Percentiles rank a stretch among this genome's conserved stretches.
These are phyloP conservation scores for Seriola aureovittata DNA, from an alignment of 2,113 vertebrate species.

Conservation along the genomic window DNA sequence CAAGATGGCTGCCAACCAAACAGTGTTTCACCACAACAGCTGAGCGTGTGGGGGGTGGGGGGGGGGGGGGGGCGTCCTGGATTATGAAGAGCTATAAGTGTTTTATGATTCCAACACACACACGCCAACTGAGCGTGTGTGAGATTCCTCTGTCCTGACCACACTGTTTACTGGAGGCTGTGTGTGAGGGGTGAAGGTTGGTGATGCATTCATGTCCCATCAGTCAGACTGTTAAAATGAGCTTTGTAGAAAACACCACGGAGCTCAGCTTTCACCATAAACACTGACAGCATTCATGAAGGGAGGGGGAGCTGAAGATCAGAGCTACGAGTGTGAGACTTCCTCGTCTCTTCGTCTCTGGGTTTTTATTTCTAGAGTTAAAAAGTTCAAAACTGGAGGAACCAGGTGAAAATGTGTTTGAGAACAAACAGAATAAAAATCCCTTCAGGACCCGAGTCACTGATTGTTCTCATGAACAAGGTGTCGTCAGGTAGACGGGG, in stretches of 20 bases:
- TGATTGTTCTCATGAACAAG: too few species aligned
- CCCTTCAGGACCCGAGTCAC: too few species aligned
- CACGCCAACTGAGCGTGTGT: background rate
- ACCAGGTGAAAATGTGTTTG: too few species aligned
- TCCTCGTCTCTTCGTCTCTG: too few species aligned
- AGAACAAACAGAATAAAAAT: too few species aligned
- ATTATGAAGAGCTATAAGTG: conserved; percentile 33
- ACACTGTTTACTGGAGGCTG: background rate
- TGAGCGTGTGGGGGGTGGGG: background rate
- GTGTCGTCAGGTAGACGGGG: too few species aligned
- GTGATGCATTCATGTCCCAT: background rate
- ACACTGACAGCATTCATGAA: too few species aligned
- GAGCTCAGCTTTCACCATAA: too few species aligned
- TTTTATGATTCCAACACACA: conserved; percentile 26
- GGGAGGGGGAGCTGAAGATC: too few species aligned
- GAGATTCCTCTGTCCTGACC: conserved; percentile 39
- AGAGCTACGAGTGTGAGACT: too few species aligned
- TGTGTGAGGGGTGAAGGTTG: background rate
- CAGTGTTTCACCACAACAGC: background rate
- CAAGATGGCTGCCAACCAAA: conserved; percentile 38
- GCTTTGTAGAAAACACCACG: background rate
- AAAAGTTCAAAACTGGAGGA: too few species aligned
- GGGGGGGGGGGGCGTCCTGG: background rate
- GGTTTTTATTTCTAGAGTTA: too few species aligned
- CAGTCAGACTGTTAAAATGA: background rate